phyloP scores from a whole-genome alignment of 1,140 invertebrate species.

The Capitella teleta region DNA sequence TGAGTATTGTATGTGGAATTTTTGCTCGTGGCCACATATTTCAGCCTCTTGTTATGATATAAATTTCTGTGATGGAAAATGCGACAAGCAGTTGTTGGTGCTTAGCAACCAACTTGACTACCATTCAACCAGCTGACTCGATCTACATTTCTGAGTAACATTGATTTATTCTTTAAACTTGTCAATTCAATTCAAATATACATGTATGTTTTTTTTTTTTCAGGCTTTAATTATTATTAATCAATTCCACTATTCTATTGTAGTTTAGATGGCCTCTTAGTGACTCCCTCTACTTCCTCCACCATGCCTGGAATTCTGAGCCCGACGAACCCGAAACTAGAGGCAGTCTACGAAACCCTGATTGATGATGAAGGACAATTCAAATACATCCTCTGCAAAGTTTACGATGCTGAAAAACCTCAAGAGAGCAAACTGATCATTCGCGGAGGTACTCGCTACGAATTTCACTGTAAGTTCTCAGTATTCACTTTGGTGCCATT shows the following conservation, averaged over 20 bases:
- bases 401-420: conserved; percentile 10
- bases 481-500: background rate
- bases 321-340: conserved; percentile 7
- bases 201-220: background rate
- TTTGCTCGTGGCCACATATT: too few species aligned
- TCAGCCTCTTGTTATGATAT: too few species aligned
- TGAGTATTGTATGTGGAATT: too few species aligned
- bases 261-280: background rate
- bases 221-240: background rate
- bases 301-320: conserved; percentile 8
- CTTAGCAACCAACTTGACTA: too few species aligned
- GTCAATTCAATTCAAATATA: background rate
- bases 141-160: too few species aligned
- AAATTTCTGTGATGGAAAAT: too few species aligned
- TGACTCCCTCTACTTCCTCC: background rate
- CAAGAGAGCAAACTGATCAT: conserved; percentile 8
- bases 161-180: too few species aligned
- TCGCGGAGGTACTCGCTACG: conserved; percentile 2
- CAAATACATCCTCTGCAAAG: conserved; percentile 11
- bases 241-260: background rate
- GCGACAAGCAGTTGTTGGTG: too few species aligned
- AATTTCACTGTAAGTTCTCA: conserved; percentile 9
- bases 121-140: too few species aligned
- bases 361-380: conserved; percentile 8
- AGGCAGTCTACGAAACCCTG: conserved; percentile 4